A percentile compares a stretch with the other conserved stretches of the same genome.
phyloP scores from a whole-genome alignment of 2,797 vertebrate genomes.

The Cichlasoma orientale region DNA sequence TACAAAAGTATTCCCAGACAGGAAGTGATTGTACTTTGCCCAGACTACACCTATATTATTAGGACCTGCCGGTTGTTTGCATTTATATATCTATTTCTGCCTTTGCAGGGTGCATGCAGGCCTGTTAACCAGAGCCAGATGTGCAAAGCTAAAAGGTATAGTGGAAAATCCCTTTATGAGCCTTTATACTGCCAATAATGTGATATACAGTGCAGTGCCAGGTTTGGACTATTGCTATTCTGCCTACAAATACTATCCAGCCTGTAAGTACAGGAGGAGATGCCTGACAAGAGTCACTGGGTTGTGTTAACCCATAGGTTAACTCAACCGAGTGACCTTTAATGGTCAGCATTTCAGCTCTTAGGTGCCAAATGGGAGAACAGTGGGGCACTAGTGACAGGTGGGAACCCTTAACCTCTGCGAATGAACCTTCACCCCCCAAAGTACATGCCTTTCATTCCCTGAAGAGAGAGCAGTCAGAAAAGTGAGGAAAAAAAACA shows the following conservation, averaged over 20 bases:
- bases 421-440: slow-evolving; percentile 13
- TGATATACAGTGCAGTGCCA: not conserved
- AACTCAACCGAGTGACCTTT: not conserved
- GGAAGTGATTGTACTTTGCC: slow-evolving; percentile 4
- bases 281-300: not conserved
- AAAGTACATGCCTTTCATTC: slow-evolving; percentile 57
- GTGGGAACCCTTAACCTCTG: slow-evolving; percentile 58
- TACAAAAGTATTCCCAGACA: not conserved
- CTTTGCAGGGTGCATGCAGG: not conserved
- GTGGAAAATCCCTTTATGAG: not conserved
- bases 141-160: not conserved
- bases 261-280: not conserved
- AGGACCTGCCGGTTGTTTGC: not conserved
- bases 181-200: not conserved
- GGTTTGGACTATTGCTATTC: not conserved
- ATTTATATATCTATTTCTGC: not conserved
- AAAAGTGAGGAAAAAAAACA: accelerated
- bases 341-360: slow-evolving; percentile 44
- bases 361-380: slow-evolving; percentile 57
- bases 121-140: slow-evolving; percentile 14
- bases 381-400: slow-evolving; percentile 53
- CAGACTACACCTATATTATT: not conserved
- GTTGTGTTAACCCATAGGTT: slow-evolving; percentile 29
- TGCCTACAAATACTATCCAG: slow-evolving; percentile 20
- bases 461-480: not conserved